Evolutionary conservation across 2,888 invertebrate genomes (phyloP).

Genomic region (Entomobrya multifasciata): DNA sequence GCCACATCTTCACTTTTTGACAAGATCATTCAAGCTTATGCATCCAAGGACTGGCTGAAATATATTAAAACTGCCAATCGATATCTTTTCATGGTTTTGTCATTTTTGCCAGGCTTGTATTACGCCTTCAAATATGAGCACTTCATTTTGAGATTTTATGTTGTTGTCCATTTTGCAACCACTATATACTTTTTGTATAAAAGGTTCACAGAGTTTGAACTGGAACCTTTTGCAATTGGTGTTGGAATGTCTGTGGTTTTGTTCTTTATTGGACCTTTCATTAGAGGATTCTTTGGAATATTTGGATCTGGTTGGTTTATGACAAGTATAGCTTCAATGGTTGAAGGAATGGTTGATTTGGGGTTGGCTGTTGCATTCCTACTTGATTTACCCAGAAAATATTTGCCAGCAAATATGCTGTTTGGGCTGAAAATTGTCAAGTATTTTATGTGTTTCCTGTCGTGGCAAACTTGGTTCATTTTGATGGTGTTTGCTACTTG

Average conservation of each 20-base stretch:
- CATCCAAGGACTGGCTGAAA: slow-evolving; percentile 44
- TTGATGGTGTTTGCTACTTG: slow-evolving; percentile 75
- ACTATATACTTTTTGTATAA: slow-evolving; percentile 74
- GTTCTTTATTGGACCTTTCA: slow-evolving; percentile 61
- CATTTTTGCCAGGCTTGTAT: slow-evolving; percentile 74
- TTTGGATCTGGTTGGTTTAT: slow-evolving; percentile 73
- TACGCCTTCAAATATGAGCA: slow-evolving; percentile 74
- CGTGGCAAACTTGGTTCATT: slow-evolving; percentile 77
- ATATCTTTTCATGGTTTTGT: slow-evolving; percentile 73
- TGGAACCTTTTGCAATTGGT: slow-evolving; percentile 73
- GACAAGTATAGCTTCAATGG: slow-evolving; percentile 48
- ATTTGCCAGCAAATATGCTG: slow-evolving; percentile 74
- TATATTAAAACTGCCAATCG: slow-evolving; percentile 69
- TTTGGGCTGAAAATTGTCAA: slow-evolving; percentile 76
- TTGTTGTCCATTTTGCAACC: slow-evolving; percentile 68
- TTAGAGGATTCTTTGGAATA: slow-evolving; percentile 71
- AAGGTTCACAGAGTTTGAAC: slow-evolving; percentile 72
- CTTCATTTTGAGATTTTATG: slow-evolving; percentile 67
- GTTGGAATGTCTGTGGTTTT: slow-evolving; percentile 71
- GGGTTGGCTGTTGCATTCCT: slow-evolving; percentile 72
- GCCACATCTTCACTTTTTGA: slow-evolving; percentile 60
- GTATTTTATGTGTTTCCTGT: slow-evolving; percentile 74
- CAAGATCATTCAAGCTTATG: slow-evolving; percentile 31
- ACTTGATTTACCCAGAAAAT: slow-evolving; percentile 70
- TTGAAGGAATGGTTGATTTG: slow-evolving; percentile 63